Base-by-base conservation (phyloP, 2,113 vertebrate species). In the Sardina pilchardus region DNA sequence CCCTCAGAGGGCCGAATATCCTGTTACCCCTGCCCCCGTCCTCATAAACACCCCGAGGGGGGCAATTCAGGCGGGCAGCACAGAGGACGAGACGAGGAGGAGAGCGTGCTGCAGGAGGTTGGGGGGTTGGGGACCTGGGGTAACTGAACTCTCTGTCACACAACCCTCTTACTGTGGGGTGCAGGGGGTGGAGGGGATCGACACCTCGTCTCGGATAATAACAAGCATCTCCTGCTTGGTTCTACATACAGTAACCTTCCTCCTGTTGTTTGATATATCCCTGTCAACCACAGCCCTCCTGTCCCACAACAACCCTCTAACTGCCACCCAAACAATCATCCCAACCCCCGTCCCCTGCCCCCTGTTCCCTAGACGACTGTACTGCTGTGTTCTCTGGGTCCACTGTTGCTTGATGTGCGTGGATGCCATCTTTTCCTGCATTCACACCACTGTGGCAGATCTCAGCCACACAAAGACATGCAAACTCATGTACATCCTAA, bases 11-110 rank as follows among this genome's bases (percentile, higher is more conserved):
- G 93, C 89, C 48, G 87, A 93, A 94, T 94, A 96, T 96, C 95
- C 95, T 95, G 95, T 93, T 90, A 88, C 91, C 90, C 95, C 95
- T 95, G 94, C 93, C 90, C 87, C 91, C 90, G 90, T 90, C 81
- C 91, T 88, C 93, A 91, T 96, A 96, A 96, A 96, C 94, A 93
- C 94, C 93, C 94, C 88, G 43, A 67, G 93, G 93, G 92, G 85
- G 85, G 91, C 92, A 94, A 95, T 94, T 93, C 88, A 90, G 83
- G 67, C 83, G 85, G 81, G 89, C 44, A 75, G 67, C 48, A 80
- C 78, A 86, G 87, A 53, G 84, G 81, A 63, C 83, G 67, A 80
- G 85, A 75, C 67, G 16, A n/a, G 87, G 85, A 85, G 39, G 86
- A 85, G 50, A 87, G 26, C 43, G 44, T 86, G 83, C 85, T 45